phyloP scores from a whole-genome alignment of 1,140 invertebrate genomes.

The Tetragnatha versicolor region DNA sequence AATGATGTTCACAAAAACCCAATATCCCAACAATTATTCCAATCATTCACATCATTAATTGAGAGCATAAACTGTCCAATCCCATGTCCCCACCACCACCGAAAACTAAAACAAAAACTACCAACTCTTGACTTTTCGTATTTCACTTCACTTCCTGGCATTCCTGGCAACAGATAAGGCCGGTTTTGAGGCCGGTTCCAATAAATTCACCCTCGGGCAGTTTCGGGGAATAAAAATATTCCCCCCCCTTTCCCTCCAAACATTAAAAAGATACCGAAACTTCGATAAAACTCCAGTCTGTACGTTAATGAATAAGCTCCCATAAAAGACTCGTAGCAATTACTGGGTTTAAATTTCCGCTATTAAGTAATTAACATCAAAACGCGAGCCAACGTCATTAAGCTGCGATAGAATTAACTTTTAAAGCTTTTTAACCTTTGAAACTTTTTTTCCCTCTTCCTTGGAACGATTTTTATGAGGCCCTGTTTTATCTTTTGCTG shows the following conservation, averaged over 20 bases:
- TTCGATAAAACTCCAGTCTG: conserved; percentile 7
- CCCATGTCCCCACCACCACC: background rate
- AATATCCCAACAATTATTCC: background rate
- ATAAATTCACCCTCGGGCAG: conserved; percentile 17
- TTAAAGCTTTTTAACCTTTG: conserved; percentile 29
- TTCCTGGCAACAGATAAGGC: too few species aligned
- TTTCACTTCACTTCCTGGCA: conserved; percentile 22
- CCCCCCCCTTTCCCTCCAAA: background rate
- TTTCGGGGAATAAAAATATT: conserved; percentile 28
- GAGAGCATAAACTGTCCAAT: conserved; percentile 4
- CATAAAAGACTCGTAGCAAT: conserved; percentile 31
- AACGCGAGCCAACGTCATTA: conserved; percentile 3
- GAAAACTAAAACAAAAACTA: background rate
- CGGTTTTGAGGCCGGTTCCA: too few species aligned
- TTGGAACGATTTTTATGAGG: background rate
- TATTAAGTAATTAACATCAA: conserved; percentile 48
- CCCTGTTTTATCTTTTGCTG: conserved; percentile 9
- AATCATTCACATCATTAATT: conserved; percentile 46
- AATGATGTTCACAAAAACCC: too few species aligned
- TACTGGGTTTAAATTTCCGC: conserved; percentile 46
- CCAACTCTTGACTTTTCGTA: background rate
- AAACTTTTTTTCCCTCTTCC: background rate
- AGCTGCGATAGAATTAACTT: background rate
- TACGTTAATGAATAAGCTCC: conserved; percentile 25
- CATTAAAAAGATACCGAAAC: background rate